Evolutionary conservation across 1,140 invertebrate species (phyloP), one percentile per base, ranked within the genome.

Genomic region (Idris sp.): DNA sequence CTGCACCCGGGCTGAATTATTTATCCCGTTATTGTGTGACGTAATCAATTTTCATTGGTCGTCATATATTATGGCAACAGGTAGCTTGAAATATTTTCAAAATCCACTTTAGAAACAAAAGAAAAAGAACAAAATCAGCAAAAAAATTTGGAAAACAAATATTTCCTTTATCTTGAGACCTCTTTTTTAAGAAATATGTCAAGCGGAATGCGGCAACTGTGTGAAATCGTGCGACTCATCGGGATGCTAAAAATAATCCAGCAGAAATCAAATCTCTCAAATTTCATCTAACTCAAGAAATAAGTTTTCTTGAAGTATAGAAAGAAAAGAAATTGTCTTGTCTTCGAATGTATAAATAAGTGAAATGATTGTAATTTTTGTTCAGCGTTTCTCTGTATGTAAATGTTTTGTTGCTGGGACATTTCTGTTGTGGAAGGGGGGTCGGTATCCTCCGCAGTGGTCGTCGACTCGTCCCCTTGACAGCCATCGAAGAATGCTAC

Each of bases 391-490:
- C 9, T 5, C 15, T 22, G 30, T 25, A 61, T 48, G 53, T 30
- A 65, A 74, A 59, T 54, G 51, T n/a, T n/a, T n/a, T n/a, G 8
- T 53, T 22, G 69, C 26, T 31, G 53, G n/a, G 30, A 67, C 54
- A 51, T 74, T 68, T 68, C 62, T 38, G 10, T 10, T 38, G 0
- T n/a, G 25, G 28, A 28, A 49, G 49, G 72, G 56, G 65, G 68
- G 72, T 75, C 73, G 73, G 73, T 75, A 69, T 59, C 64, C 73
- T 75, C 58, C 58, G 44, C 30, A 58, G 44, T 75, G 73, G 73
- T 75, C 64, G 58, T 75, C 65, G 64, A 74, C 65, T 72, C 74
- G 65, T 69, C 51, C 65, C 68, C 69, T 71, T 64, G 73, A 75
- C 73, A 69, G 73, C 46, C 58, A 69, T 65, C 64, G 73, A 75